These are phyloP conservation scores for Cantharis nigra DNA, from an alignment of 2,888 invertebrate species.

Conservation along the genomic window DNA sequence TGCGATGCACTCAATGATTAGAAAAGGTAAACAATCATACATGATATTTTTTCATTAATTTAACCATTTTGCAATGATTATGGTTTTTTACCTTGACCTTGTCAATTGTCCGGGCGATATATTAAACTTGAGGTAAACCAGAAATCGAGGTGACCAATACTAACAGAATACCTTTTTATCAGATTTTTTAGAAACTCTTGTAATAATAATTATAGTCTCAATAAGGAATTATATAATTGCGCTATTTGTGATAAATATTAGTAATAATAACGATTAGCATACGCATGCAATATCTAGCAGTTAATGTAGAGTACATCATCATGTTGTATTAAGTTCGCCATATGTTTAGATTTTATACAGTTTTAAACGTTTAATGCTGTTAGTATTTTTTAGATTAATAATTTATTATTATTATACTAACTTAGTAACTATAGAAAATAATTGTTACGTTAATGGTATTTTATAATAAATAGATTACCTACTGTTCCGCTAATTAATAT, in stretches of 20 bases:
- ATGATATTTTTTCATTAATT: no score
- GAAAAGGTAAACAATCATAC: no score
- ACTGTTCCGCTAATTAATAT: conserved; percentile 5
- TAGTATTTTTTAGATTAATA: background rate
- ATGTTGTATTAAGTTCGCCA: background rate
- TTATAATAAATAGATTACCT: conserved; percentile 2
- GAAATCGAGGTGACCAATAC: background rate
- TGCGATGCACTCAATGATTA: no score
- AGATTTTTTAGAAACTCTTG: background rate
- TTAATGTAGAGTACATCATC: background rate
- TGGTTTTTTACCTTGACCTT: no score
- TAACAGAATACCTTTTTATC: background rate
- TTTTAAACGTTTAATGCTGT: background rate
- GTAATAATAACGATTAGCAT: background rate
- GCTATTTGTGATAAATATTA: background rate
- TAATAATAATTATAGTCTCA: background rate
- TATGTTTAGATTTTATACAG: conserved; percentile 4
- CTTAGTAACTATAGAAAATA: background rate
- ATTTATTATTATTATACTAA: background rate
- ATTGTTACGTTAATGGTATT: background rate
- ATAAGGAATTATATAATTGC: background rate
- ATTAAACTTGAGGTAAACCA: background rate
- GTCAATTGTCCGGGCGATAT: no score
- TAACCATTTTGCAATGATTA: no score
- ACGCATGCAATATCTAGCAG: background rate